Conservation (phyloP, 2,888 invertebrate genomes). For the Asteroscopus sphinx region DNA sequence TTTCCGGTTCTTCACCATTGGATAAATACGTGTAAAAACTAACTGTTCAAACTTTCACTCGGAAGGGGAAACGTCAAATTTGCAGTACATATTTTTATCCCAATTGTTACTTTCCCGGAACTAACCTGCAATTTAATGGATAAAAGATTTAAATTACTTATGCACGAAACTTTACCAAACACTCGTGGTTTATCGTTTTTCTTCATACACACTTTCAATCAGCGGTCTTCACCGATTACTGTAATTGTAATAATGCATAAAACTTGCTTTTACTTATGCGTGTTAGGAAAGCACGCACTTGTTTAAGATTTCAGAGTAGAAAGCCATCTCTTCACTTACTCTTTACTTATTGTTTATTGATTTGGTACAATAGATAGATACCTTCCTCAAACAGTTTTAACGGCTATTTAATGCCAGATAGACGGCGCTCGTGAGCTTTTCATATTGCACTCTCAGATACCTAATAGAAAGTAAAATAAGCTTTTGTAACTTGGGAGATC, state of each 20-base stretch:
- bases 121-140: constrained; percentile 83
- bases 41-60: constrained; percentile 75
- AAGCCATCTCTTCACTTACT: constrained; percentile 64
- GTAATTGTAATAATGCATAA: constrained; percentile 78
- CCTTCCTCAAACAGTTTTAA: constrained; percentile 60
- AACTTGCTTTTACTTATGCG: constrained; percentile 75
- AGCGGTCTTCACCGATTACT: constrained; percentile 76
- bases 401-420: constrained; percentile 48
- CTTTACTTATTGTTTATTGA: constrained; percentile 68
- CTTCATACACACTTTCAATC: constrained; percentile 69
- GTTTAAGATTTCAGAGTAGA: constrained; percentile 65
- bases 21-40: constrained; percentile 39
- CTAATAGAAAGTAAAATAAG: constrained; percentile 60
- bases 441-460: constrained; percentile 56
- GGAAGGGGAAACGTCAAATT: constrained; percentile 69
- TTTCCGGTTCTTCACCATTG: constrained; percentile 53
- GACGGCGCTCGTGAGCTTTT: constrained; percentile 38
- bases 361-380: constrained; percentile 68
- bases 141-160: constrained; percentile 71
- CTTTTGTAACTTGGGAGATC: constrained; percentile 19
- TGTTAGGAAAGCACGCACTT: constrained; percentile 54
- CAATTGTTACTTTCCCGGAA: constrained; percentile 79
- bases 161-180: constrained; percentile 76
- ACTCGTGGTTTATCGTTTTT: constrained; percentile 72
- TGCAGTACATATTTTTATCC: constrained; percentile 71